A percentile compares a stretch with the other conserved stretches of the same genome.
phyloP scores from a whole-genome alignment of 1,140 invertebrate species.

The Zaprionus lachaisei region DNA sequence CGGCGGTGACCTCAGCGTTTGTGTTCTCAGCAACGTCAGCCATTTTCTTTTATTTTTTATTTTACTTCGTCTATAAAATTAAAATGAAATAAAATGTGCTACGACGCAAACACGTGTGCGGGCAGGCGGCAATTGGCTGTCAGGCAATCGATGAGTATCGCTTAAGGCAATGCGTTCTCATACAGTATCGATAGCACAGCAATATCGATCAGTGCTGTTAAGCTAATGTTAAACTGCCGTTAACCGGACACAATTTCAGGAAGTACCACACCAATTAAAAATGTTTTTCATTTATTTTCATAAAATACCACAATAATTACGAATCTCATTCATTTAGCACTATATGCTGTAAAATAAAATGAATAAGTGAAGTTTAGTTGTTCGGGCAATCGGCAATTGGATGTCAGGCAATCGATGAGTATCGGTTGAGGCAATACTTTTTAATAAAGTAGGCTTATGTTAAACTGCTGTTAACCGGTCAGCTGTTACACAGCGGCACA shows the following conservation, averaged over 20 bases:
- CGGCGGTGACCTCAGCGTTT: conserved; percentile 40
- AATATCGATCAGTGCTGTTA: neutral
- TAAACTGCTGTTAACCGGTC: neutral
- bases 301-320: no score
- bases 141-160: conserved; percentile 19
- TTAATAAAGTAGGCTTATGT: neutral
- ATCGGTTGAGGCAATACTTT: neutral
- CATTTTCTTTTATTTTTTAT: conserved; percentile 49
- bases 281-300: no score
- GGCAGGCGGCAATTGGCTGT: conserved; percentile 28
- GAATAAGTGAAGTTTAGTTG: neutral
- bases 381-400: conserved; percentile 33
- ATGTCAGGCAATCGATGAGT: conserved; percentile 12
- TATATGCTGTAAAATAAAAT: no score
- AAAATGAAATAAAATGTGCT: conserved; percentile 41
- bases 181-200: neutral
- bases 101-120: conserved; percentile 47
- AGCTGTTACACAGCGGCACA: neutral
- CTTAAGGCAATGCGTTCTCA: neutral
- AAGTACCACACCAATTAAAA: no score
- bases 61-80: conserved; percentile 22
- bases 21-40: conserved; percentile 61
- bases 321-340: no score
- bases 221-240: neutral
- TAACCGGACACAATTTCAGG: neutral